Percentiles rank a stretch among this genome's conserved stretches.
Evolutionary conservation across 2,888 invertebrate genomes (phyloP).

Genomic region (Sinohyriopsis cumingii): DNA sequence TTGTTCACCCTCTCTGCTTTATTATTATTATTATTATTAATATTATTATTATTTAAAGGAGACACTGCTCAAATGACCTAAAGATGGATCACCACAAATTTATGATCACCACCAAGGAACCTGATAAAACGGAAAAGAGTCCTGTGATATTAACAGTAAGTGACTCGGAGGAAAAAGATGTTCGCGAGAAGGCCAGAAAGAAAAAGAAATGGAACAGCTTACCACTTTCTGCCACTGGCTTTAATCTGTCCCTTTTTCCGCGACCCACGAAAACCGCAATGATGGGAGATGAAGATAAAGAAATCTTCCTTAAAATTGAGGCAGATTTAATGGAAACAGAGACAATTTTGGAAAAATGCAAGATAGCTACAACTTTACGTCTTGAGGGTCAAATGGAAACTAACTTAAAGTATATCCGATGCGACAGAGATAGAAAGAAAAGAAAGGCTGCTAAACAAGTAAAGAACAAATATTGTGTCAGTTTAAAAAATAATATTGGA

Average conservation of each 20-base stretch:
- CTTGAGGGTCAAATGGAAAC: slow-evolving; percentile 36
- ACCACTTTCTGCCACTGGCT: slow-evolving; percentile 40
- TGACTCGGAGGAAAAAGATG: too few relatives aligned
- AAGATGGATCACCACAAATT: too few relatives aligned
- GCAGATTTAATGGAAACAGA: slow-evolving; percentile 27
- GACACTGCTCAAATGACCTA: too few relatives aligned
- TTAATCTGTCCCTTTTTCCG: slow-evolving; percentile 52
- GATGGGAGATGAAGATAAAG: slow-evolving; percentile 28
- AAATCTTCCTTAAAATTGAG: slow-evolving; percentile 25
- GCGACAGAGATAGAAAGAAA: slow-evolving; percentile 45
- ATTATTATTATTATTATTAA: too few relatives aligned
- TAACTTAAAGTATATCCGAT: slow-evolving; percentile 30
- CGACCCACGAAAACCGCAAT: slow-evolving; percentile 29
- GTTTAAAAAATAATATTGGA: slow-evolving; percentile 53
- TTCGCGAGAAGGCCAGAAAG: slow-evolving; percentile 24
- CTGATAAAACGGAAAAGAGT: too few relatives aligned
- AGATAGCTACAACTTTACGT: slow-evolving; percentile 18
- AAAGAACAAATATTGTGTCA: slow-evolving; percentile 57
- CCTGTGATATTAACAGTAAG: too few relatives aligned
- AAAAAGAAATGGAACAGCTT: slow-evolving; percentile 53
- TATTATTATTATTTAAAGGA: too few relatives aligned
- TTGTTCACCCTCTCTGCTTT: too few relatives aligned
- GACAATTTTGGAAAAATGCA: slow-evolving; percentile 29
- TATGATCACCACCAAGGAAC: too few relatives aligned
- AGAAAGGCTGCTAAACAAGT: slow-evolving; percentile 60